These are phyloP conservation scores for Strigops habroptila DNA, from an alignment of 2,113 vertebrate genomes.

Conservation along the genomic window DNA sequence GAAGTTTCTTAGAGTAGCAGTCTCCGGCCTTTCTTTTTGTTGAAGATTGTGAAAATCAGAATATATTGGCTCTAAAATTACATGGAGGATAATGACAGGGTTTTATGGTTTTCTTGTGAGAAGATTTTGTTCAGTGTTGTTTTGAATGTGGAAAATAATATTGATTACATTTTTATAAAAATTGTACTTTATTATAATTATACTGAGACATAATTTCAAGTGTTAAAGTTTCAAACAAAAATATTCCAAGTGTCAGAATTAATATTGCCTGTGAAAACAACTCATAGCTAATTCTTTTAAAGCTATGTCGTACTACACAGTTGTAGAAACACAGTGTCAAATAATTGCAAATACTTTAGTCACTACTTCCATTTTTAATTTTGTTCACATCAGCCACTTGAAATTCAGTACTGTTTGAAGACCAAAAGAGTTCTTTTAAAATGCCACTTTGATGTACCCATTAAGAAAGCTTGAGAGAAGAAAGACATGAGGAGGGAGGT, in stretches of 20 bases:
- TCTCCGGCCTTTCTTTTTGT: neutral
- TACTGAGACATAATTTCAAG: neutral
- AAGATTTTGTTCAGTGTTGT: neutral
- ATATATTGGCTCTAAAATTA: neutral
- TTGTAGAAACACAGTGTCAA: neutral
- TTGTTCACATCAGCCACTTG: neutral
- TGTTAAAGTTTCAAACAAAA: neutral
- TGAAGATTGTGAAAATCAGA: neutral
- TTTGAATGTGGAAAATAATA: neutral
- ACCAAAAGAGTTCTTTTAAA: neutral
- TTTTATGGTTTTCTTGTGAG: neutral
- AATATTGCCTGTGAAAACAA: neutral
- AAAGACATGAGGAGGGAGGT: neutral
- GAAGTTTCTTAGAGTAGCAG: neutral
- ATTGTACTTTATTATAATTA: neutral
- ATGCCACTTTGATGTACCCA: neutral
- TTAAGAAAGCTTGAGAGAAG: neutral
- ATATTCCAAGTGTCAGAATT: neutral
- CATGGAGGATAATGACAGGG: rapidly evolving
- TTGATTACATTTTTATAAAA: neutral
- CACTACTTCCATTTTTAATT: neutral
- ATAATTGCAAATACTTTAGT: neutral
- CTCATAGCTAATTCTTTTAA: neutral
- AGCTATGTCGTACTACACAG: neutral
- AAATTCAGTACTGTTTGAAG: neutral